Base-by-base conservation (phyloP, 2,113 vertebrate genomes). In the Melanostigma gelatinosum region DNA sequence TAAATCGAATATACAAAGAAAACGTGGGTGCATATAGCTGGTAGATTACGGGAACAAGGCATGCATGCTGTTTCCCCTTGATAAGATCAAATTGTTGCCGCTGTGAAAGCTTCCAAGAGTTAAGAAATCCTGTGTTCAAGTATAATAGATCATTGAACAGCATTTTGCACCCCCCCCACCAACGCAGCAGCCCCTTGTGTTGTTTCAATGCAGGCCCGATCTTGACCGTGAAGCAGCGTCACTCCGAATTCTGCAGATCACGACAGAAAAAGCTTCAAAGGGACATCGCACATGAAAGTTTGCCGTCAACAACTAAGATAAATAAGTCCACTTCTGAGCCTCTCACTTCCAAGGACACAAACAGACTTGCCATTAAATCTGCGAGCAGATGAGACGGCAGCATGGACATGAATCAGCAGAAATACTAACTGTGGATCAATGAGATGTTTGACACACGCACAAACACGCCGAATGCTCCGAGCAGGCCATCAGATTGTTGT, bases 401-500 rank as follows among this genome's bases (percentile, higher is more conserved):
- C 8, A 38, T 36, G 12, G 48, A 78, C 63, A 52, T 80, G 50
- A 77, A 48, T 65, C 62, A 66, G 27, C 71, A 38, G n/a, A 11
- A 38, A 75, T 55, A 72, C n/a, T 22, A 69, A 65, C 55, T 48
- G 20, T 22, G 75, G 54, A 80, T 80, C 72, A 82, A 55, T 76
- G 46, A 79, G 16, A 55, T 72, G 44, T 50, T 42, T 77, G n/a
- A 74, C 50, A 54, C 34, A 71, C 27, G 18, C 42, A 65, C 36
- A 64, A 3, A 54, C 34, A 71, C 36, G 16, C 4, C 68, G 29
- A 76, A 65, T 24, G 48, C 16, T 67, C 78, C 18, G 54, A 68
- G 52, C n/a, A 54, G 58, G 24, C 60, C 13, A 3, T 34, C 16
- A 54, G 55, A 69, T 74, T 3, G 7, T 58, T 58, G 55, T 58